phyloP scores from a whole-genome alignment of 2,113 vertebrate genomes.

The Anguilla japonica region DNA sequence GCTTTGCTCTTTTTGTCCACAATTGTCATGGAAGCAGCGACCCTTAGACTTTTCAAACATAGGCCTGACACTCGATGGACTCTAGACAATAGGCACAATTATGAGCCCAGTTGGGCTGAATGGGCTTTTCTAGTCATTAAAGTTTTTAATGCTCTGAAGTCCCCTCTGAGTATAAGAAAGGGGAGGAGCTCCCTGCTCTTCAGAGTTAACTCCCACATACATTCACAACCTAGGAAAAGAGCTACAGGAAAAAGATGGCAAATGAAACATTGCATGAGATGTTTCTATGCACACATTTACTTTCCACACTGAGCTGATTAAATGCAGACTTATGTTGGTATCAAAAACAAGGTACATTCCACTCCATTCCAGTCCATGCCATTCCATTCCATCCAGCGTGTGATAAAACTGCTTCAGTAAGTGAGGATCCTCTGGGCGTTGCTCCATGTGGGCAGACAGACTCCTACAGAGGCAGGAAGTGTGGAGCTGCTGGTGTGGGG shows the following conservation, averaged over 20 bases:
- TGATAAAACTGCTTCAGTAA: slow-evolving; percentile 64
- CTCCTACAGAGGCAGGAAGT: slow-evolving; percentile 52
- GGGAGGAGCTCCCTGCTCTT: neutral
- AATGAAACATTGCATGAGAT: neutral
- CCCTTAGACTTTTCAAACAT: neutral
- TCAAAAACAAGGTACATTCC: slow-evolving; percentile 25
- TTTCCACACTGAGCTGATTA: neutral
- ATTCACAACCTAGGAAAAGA: neutral
- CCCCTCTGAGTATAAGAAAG: neutral
- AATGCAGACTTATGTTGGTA: slow-evolving; percentile 35
- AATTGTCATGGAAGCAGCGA: neutral
- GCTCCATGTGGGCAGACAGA: slow-evolving; percentile 38
- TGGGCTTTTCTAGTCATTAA: neutral
- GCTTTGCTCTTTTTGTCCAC: neutral
- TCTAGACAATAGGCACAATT: neutral
- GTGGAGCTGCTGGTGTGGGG: slow-evolving; percentile 34
- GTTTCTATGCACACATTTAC: neutral
- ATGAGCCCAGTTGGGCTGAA: neutral
- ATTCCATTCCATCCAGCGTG: slow-evolving; percentile 46
- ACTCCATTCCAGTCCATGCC: no score
- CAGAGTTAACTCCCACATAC: neutral
- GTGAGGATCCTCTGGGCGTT: slow-evolving; percentile 25
- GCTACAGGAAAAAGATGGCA: neutral
- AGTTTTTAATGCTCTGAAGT: neutral
- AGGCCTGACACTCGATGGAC: neutral